Base-by-base conservation (phyloP, 1,140 invertebrate species). In the Bombus balteatus region DNA sequence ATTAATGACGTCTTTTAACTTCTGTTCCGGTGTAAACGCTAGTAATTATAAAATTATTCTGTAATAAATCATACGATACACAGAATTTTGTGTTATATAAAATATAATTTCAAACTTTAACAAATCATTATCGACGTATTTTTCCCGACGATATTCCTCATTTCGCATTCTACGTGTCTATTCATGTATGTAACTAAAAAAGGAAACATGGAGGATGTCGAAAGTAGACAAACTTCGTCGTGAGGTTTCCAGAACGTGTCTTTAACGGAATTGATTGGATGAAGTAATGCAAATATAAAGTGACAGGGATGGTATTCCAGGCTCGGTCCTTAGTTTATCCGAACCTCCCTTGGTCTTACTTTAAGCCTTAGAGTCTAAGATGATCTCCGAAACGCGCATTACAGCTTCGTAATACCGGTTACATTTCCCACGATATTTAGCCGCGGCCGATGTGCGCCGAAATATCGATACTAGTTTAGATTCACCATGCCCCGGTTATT, bases 181-280 rank as follows among this genome's bases (percentile, higher is more conserved):
- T 62, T 22, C 47, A 22, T 53, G 6, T 53, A 53, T 22, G 18
- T 53, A 62, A n/a, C 12, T 62, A n/a, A 62, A 62, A 62, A n/a
- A n/a, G 73, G 59, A 74, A 37, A 66, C 5, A 25, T 0, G 57
- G 15, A 34, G 32, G 22, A 13, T 32, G 22, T 13, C 1, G 73
- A 41, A 65, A 41, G 62, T 65, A 73, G 22, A 41, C 37, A 73
- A 39, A 62, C 66, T 72, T 39, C 47, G 18, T 62, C 57, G 53
- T 12, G 41, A 77, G 71, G 66, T 88, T 73, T 43, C 37, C 25
- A 22, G 70, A 81, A 53, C 41, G 43, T 84, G 81, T 32, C 85
- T 80, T 41, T 83, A 74, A 66, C 57, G 65, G 86, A 88, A 88
- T 88, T 81, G 72, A 88, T 37, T 81, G 87, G 87, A 65, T 76